phyloP scores from a whole-genome alignment of 2,113 vertebrate species.

The Narcine bancroftii region DNA sequence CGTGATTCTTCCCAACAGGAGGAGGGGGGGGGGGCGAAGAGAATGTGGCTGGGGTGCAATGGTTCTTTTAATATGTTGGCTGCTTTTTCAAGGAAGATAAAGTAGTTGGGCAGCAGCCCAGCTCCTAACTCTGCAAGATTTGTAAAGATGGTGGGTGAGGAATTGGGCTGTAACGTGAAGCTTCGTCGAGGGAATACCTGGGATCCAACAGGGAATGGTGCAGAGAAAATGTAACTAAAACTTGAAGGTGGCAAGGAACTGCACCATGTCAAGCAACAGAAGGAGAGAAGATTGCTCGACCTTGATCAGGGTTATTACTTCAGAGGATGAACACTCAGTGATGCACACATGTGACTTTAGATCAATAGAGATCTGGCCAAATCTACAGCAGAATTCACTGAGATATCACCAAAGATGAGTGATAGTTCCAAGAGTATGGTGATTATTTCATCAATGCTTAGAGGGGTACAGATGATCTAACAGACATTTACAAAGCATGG shows the following conservation, averaged over 20 bases:
- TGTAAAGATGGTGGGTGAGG: not conserved
- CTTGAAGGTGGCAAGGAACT: not conserved
- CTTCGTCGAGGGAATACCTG: not conserved
- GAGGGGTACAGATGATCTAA: not conserved
- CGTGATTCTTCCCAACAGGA: too few relatives aligned
- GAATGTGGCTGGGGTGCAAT: too few relatives aligned
- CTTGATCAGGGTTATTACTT: not conserved
- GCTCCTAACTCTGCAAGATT: too few relatives aligned
- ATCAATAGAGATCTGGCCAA: not conserved
- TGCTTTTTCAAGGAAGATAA: too few relatives aligned
- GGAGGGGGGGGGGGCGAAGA: too few relatives aligned
- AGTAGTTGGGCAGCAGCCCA: too few relatives aligned
- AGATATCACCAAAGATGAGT: not conserved
- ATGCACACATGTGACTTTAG: too few relatives aligned
- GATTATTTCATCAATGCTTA: not conserved
- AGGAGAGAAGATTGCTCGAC: not conserved
- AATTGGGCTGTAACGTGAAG: not conserved
- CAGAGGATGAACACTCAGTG: not conserved
- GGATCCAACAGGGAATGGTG: not conserved
- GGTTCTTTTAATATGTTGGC: too few relatives aligned
- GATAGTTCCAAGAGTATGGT: not conserved
- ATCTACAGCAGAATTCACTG: not conserved
- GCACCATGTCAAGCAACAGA: not conserved
- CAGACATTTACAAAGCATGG: not conserved
- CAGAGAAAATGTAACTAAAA: not conserved